These are phyloP conservation scores for Desmophyllum pertusum DNA, from an alignment of 92 coral and sea anemone species.

Conservation along the genomic window DNA sequence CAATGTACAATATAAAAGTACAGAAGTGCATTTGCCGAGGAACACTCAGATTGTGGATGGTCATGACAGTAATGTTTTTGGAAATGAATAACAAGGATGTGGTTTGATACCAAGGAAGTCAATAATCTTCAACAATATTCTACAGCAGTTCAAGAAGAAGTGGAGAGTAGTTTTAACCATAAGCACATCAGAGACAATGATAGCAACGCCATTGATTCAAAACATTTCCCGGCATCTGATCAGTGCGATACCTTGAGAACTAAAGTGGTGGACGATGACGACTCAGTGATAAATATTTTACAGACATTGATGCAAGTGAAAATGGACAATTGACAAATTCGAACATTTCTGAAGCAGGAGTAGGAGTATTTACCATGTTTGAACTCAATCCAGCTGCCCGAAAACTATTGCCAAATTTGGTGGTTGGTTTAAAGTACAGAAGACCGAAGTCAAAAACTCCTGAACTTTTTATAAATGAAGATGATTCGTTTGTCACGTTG, in stretches of 20 bases:
- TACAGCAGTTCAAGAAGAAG: not conserved
- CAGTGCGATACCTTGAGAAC: no score
- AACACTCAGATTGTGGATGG: not conserved
- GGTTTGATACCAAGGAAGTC: not conserved
- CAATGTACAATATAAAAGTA: not conserved
- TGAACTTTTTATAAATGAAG: constrained; percentile 60
- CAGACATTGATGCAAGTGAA: not conserved
- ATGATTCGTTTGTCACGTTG: constrained; percentile 5
- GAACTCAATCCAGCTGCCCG: constrained; percentile 67
- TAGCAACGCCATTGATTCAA: not conserved
- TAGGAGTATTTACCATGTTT: constrained; percentile 61
- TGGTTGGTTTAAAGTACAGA: constrained; percentile 62
- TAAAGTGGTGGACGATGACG: no score
- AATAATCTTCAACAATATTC: not conserved
- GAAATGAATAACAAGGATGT: not conserved
- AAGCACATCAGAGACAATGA: not conserved
- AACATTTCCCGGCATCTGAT: not conserved
- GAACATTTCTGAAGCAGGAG: not conserved
- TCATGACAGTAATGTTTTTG: not conserved
- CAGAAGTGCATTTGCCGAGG: not conserved
- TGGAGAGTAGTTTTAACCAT: not conserved
- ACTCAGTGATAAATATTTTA: not conserved
- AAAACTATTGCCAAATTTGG: constrained; percentile 61
- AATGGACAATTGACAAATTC: not conserved
- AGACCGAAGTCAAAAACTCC: constrained; percentile 37